Conservation (phyloP, 2,888 invertebrate genomes). For the Spisula solida region DNA sequence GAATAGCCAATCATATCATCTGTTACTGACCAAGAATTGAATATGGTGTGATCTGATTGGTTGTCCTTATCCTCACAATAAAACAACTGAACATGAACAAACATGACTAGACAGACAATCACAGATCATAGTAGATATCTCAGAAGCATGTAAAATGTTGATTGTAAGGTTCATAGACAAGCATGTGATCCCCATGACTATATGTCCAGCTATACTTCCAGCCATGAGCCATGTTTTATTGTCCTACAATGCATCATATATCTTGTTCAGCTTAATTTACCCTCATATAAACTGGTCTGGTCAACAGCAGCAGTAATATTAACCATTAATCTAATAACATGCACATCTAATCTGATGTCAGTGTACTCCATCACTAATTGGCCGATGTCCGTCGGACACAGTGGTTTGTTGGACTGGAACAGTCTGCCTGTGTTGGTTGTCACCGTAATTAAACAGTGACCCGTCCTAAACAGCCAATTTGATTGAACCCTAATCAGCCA, state of each 20-base stretch:
- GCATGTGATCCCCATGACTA: not conserved
- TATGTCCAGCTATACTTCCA: not conserved
- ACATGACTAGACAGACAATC: not conserved
- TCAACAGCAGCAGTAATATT: not conserved
- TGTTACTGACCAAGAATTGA: no score
- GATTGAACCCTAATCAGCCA: no score
- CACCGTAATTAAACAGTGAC: no score
- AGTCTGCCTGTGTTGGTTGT: no score
- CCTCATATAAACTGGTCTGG: not conserved
- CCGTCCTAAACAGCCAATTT: no score
- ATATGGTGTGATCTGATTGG: no score
- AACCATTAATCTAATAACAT: not conserved
- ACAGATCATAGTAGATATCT: not conserved
- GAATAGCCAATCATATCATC: no score
- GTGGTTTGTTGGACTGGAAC: no score
- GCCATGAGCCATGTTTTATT: not conserved
- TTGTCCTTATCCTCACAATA: not conserved
- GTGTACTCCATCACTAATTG: no score
- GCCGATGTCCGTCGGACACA: no score
- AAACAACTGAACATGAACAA: not conserved
- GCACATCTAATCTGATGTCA: no score
- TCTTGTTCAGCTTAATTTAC: not conserved
- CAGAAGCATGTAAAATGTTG: not conserved
- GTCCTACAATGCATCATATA: not conserved
- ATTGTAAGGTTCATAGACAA: not conserved